A percentile compares a stretch with the other conserved stretches of the same genome.
Evolutionary conservation across 2,888 invertebrate genomes (phyloP).

Genomic region (Drosophila meridionalis): DNA sequence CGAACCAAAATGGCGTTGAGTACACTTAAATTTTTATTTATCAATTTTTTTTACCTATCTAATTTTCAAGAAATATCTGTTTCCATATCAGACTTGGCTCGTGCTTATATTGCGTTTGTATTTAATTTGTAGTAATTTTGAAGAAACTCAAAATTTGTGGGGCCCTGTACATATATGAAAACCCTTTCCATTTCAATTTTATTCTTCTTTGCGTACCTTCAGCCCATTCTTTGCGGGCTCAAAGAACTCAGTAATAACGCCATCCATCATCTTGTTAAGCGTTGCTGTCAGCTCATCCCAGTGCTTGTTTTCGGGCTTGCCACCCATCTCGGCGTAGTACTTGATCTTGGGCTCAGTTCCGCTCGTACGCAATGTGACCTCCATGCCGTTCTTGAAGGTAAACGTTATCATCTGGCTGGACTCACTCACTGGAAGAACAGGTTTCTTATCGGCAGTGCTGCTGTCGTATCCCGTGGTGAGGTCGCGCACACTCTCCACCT

Average conservation of each 20-base stretch:
- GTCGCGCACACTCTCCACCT: slow-evolving; percentile 91
- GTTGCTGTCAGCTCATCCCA: slow-evolving; percentile 87
- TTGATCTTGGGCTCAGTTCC: slow-evolving; percentile 99
- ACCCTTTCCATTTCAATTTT: not conserved
- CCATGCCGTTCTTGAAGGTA: slow-evolving; percentile 93
- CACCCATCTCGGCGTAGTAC: slow-evolving; percentile 97
- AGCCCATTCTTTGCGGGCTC: slow-evolving; percentile 91
- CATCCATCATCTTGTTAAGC: slow-evolving; percentile 91
- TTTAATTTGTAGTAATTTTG: not conserved
- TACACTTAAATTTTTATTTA: not conserved
- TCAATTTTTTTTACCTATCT: slow-evolving; percentile 3
- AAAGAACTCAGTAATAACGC: slow-evolving; percentile 91
- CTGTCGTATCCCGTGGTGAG: slow-evolving; percentile 93
- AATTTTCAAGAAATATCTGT: slow-evolving; percentile 10
- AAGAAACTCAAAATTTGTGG: not conserved
- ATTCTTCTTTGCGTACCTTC: slow-evolving; percentile 51
- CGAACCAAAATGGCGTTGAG: not conserved
- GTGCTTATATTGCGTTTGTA: not conserved
- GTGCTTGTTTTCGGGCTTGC: slow-evolving; percentile 88
- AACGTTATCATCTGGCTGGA: slow-evolving; percentile 97
- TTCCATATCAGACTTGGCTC: not conserved
- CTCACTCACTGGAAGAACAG: slow-evolving; percentile 88
- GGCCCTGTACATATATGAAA: not conserved
- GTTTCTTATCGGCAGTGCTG: slow-evolving; percentile 88
- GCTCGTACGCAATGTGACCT: slow-evolving; percentile 95